phyloP scores from a whole-genome alignment of 92 coral and sea anemone species.

The Montipora capitata region DNA sequence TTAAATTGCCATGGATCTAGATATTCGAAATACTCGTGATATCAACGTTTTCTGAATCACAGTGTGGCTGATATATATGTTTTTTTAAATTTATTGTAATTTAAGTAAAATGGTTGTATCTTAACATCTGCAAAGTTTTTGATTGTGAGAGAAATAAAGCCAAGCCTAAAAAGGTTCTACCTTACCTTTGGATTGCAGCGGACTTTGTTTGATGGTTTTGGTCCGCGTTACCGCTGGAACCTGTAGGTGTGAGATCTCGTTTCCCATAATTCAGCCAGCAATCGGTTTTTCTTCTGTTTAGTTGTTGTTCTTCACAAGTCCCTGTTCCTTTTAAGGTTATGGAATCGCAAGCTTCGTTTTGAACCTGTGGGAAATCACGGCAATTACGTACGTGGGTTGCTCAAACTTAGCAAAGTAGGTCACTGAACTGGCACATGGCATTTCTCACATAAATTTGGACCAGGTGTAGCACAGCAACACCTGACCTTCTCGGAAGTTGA shows the following conservation, averaged over 20 bases:
- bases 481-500: too few species aligned
- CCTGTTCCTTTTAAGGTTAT: not conserved
- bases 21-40: too few species aligned
- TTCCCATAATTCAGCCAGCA: conserved; percentile 25
- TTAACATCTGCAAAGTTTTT: not conserved
- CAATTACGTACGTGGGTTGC: conserved; percentile 3
- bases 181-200: conserved; percentile 37
- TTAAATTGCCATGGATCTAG: too few species aligned
- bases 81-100: too few species aligned
- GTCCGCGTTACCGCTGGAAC: conserved; percentile 4
- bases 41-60: too few species aligned
- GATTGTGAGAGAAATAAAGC: not conserved
- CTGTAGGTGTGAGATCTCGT: conserved; percentile 16
- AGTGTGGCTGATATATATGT: too few species aligned
- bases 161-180: not conserved
- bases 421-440: conserved; percentile 9
- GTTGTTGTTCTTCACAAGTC: not conserved
- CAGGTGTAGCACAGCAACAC: conserved; percentile 30
- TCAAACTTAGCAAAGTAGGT: too few species aligned
- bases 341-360: not conserved
- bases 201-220: conserved; percentile 1
- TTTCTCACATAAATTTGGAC: conserved; percentile 26
- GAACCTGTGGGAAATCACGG: conserved; percentile 6
- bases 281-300: not conserved
- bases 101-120: too few species aligned